Evolutionary conservation across 2,888 invertebrate genomes (phyloP).

Genomic region (Onthophagus sagittarius): DNA sequence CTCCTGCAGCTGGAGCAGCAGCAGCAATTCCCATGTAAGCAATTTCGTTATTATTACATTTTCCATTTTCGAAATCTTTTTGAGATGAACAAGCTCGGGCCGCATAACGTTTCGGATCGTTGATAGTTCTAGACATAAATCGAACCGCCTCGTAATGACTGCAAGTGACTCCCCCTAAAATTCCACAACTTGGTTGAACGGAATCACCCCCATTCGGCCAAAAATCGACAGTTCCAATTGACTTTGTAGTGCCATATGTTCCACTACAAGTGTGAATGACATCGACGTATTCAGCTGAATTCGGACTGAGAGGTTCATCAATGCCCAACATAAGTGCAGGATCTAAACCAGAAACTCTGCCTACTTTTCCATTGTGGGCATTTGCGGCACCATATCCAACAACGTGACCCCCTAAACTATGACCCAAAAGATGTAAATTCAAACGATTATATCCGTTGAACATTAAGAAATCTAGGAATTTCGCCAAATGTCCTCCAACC

Average conservation of each 20-base stretch:
- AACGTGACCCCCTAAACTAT: constrained; percentile 58
- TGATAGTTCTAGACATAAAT: neutral
- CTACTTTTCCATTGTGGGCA: constrained; percentile 48
- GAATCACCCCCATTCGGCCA: constrained; percentile 67
- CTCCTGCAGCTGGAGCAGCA: neutral
- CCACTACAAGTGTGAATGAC: constrained; percentile 72
- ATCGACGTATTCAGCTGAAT: constrained; percentile 70
- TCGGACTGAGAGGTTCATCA: constrained; percentile 55
- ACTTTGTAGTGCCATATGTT: constrained; percentile 55
- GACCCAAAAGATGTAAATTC: constrained; percentile 56
- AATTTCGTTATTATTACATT: neutral
- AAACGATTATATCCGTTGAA: constrained; percentile 40
- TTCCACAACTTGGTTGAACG: constrained; percentile 37
- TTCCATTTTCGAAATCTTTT: neutral
- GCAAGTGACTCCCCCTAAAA: constrained; percentile 22
- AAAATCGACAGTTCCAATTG: constrained; percentile 69
- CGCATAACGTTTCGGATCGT: neutral
- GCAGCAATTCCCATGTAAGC: constrained; percentile 1
- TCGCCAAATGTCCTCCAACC: constrained; percentile 50
- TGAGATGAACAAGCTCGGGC: neutral
- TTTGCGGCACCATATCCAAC: constrained; percentile 45
- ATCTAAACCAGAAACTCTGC: constrained; percentile 47
- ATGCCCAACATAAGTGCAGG: constrained; percentile 42
- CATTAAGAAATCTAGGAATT: constrained; percentile 47
- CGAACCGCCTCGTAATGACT: neutral